Conservation (phyloP, 2,113 vertebrate species). For the Piliocolobus tephrosceles region DNA sequence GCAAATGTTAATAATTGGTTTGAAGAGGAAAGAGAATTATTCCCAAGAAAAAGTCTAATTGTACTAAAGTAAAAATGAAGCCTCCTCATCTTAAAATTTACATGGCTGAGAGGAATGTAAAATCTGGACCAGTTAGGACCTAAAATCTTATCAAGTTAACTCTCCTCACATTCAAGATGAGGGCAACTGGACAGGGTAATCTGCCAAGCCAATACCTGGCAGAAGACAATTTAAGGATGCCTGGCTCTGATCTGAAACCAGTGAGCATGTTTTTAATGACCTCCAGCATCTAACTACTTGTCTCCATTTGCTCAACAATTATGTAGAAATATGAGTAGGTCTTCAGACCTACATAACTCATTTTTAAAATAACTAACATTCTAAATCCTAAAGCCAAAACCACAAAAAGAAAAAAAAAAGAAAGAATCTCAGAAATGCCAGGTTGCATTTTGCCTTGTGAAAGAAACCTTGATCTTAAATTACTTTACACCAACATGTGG, state of each 20-base stretch:
- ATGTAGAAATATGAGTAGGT: slow-evolving; percentile 35
- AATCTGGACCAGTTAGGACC: background rate
- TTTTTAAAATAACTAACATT: slow-evolving; percentile 24
- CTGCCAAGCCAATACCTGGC: background rate
- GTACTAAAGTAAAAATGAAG: slow-evolving; percentile 31
- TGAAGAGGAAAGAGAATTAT: slow-evolving; percentile 26
- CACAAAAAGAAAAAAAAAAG: background rate
- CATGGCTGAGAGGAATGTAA: background rate
- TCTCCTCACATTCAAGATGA: background rate
- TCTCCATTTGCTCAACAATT: slow-evolving; percentile 25
- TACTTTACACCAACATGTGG: background rate
- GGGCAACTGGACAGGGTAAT: background rate
- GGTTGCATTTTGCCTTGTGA: slow-evolving; percentile 1
- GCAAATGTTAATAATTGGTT: background rate
- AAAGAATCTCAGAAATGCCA: slow-evolving; percentile 40
- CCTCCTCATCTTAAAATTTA: background rate
- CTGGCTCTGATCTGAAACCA: slow-evolving; percentile 3
- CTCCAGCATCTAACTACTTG: background rate
- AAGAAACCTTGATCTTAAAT: slow-evolving; percentile 40
- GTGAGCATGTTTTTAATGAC: background rate
- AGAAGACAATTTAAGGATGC: background rate
- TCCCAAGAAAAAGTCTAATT: slow-evolving; percentile 29
- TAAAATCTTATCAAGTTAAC: slow-evolving; percentile 36
- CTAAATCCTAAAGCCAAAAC: slow-evolving; percentile 25
- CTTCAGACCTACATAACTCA: slow-evolving; percentile 29